Evolutionary conservation across 2,113 vertebrate species (phyloP), one percentile per base, ranked within the genome.

Genomic region (Apodemus speciosus): DNA sequence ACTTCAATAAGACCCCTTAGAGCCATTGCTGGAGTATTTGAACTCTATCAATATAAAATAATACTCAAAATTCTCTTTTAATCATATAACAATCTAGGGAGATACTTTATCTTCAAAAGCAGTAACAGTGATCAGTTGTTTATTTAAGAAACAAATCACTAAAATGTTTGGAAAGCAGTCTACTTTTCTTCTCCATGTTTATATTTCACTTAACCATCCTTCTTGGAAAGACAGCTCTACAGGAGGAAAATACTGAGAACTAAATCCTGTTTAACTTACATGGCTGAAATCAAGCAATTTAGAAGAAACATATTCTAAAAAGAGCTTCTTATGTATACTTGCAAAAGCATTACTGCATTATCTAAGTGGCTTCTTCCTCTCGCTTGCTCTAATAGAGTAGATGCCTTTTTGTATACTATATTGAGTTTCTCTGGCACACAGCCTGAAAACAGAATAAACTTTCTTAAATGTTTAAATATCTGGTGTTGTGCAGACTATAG

Each of bases 191-290:
- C 96, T 97, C 96, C 15, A 68, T 98, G 97, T 98, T 98, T 98
- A 98, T 98, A 95, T 97, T 98, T 98, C 97, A 98, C 98, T 98
- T 98, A 98, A 98, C 98, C 98, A 98, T 98, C 96, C 97, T 97
- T 96, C 97, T 97, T 90, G 75, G 97, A 97, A 98, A 98, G 98
- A 97, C 97, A 97, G 97, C 96, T 97, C 97, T 95, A 97, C 97
- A 97, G 97, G 94, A 98, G 98, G 88, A 98, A 97, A 97, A 97
- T 94, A 96, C 96, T 83, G 96, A 97, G 98, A 97, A 98, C 69
- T 95, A 97, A 98, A 97, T 97, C 96, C 97, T 98, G 98, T 98
- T 98, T 98, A 98, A 98, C 96, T 97, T 98, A 97, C 75, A 98
- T 49, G 96, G 81, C 93, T 97, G 96, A 98, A 88, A 87, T 98